phyloP scores from a whole-genome alignment of 2,797 vertebrate genomes.

The Danio jaintianensis region DNA sequence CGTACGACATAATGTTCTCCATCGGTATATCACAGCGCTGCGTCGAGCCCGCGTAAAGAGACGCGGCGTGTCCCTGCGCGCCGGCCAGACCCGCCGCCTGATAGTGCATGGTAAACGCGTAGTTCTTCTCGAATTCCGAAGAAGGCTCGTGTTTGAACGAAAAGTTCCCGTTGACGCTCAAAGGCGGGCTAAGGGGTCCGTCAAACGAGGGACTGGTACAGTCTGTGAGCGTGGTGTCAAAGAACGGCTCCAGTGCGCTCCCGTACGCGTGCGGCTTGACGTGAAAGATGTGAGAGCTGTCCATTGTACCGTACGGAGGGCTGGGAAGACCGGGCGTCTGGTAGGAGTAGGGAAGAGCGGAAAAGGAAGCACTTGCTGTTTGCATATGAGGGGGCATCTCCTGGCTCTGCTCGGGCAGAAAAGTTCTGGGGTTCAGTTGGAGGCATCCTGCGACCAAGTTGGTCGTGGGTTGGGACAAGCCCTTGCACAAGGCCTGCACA shows the following conservation, averaged over 20 bases:
- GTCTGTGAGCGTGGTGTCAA: slow-evolving; percentile 89
- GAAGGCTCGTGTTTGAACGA: slow-evolving; percentile 94
- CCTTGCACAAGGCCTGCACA: slow-evolving; percentile 97
- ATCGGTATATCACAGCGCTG: slow-evolving; percentile 88
- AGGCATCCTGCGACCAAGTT: slow-evolving; percentile 97
- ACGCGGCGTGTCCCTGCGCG: slow-evolving; percentile 77
- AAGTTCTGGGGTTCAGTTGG: slow-evolving; percentile 95
- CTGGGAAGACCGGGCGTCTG: slow-evolving; percentile 95
- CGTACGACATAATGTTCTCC: slow-evolving; percentile 90
- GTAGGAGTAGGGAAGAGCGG: slow-evolving; percentile 88
- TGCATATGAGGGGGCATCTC: slow-evolving; percentile 88
- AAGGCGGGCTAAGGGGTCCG: slow-evolving; percentile 93
- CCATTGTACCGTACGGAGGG: slow-evolving; percentile 96
- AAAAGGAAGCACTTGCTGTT: slow-evolving; percentile 80
- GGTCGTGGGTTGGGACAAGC: slow-evolving; percentile 95
- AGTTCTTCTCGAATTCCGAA: slow-evolving; percentile 87
- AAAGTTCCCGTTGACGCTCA: slow-evolving; percentile 98
- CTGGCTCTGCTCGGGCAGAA: slow-evolving; percentile 93
- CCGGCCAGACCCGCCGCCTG: slow-evolving; percentile 81
- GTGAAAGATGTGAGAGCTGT: slow-evolving; percentile 95
- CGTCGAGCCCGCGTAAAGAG: slow-evolving; percentile 81
- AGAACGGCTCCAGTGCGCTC: slow-evolving; percentile 90
- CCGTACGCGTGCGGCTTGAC: slow-evolving; percentile 92
- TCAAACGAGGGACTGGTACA: slow-evolving; percentile 89
- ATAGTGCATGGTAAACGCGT: slow-evolving; percentile 92